Conservation (phyloP, 2,888 invertebrate genomes). For the Axea sp. region DNA sequence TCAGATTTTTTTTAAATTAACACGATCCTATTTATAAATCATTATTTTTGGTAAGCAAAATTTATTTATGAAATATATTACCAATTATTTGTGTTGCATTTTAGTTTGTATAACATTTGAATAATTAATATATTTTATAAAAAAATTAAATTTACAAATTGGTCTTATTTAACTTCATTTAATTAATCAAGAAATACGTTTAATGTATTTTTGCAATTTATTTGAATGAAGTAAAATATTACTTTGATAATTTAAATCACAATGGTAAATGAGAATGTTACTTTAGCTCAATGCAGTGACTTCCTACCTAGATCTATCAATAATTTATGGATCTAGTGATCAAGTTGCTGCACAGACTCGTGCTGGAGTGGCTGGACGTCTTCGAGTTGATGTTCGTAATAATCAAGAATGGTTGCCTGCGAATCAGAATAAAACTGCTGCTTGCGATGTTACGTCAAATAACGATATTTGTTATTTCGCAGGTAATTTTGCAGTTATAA, state of each 20-base stretch:
- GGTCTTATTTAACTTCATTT: no score
- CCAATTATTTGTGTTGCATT: no score
- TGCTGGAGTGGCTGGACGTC: slow-evolving; percentile 84
- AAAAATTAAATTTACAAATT: no score
- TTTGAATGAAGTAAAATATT: no score
- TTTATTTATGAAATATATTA: no score
- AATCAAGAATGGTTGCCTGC: slow-evolving; percentile 87
- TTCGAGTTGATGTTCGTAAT: slow-evolving; percentile 82
- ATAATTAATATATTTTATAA: no score
- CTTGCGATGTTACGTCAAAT: slow-evolving; percentile 82
- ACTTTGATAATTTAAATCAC: no score
- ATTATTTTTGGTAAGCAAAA: no score
- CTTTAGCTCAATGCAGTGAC: slow-evolving; percentile 84
- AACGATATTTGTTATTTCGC: slow-evolving; percentile 88
- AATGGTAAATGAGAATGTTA: slow-evolving; percentile 1
- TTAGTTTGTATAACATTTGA: no score
- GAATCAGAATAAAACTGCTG: slow-evolving; percentile 84
- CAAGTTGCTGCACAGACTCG: slow-evolving; percentile 85
- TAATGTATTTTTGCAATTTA: no score
- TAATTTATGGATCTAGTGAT: slow-evolving; percentile 89
- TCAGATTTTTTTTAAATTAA: not conserved
- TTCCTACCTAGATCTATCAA: slow-evolving; percentile 87
- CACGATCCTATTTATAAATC: no score
- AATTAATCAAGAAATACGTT: no score
- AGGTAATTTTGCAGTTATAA: slow-evolving; percentile 80